Base-by-base conservation (phyloP, 2,797 vertebrate genomes). In the Anomalospiza imberbis region DNA sequence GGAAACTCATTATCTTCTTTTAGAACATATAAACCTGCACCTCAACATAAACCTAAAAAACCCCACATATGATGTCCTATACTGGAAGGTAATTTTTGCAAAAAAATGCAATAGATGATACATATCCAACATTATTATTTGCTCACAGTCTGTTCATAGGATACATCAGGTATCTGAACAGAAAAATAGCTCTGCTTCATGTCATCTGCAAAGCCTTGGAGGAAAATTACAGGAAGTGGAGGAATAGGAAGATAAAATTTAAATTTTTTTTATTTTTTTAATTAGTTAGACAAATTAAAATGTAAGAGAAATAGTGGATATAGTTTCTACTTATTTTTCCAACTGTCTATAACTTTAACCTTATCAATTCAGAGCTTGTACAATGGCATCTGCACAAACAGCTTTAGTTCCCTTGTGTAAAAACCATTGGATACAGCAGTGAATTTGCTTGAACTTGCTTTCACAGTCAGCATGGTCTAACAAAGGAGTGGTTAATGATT, bases 401-500 rank as follows among this genome's bases (percentile, higher is more conserved):
- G 78, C 77, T 94, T 66, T 71, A 72, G 76, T 6, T 91, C 77
- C 87, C 92, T 47, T 79, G 81, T 75, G 89, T 80, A 71, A 92
- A 74, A 60, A 36, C 15, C 16, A 45, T 17, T 73, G 75, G 40
- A 66, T 82, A 47, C 18, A 85, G 57, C 71, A 88, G 29, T 1
- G 24, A 55, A 90, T 80, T 76, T 89, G 28, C 85, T 90, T 89
- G 85, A 94, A 85, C 45, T 68, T 83, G 62, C 48, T 89, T 81
- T 90, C 31, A 36, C 58, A 73, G 58, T 38, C 85, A 95, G 75
- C 36, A 31, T 20, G 48, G 66, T 75, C 68, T 90, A 83, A 95
- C 77, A 95, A 96, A 95, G 66, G 68, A 94, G 93, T 85, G 40
- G 84, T 55, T 93, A 95, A 96, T 88, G 85, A 89, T 87, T 94